These are phyloP conservation scores for Isotomurus palustris DNA, from an alignment of 2,888 invertebrate genomes.

Conservation along the genomic window DNA sequence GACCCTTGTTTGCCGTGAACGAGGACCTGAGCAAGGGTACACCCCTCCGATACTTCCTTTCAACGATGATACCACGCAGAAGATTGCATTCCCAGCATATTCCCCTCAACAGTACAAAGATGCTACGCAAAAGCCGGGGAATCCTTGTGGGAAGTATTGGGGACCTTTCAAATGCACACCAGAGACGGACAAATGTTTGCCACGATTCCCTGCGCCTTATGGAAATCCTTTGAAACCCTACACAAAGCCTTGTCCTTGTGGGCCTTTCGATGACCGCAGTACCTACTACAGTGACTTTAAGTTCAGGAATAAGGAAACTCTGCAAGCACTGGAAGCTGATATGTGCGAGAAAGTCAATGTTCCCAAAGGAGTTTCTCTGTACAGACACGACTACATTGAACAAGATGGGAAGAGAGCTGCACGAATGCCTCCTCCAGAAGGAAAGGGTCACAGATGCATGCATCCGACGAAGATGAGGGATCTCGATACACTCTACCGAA, in stretches of 20 bases:
- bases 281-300: slow-evolving; percentile 37
- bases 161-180: slow-evolving; percentile 35
- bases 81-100: slow-evolving; percentile 33
- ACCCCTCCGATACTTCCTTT: slow-evolving; percentile 29
- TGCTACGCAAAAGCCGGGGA: slow-evolving; percentile 31
- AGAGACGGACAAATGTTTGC: slow-evolving; percentile 30
- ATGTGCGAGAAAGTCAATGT: slow-evolving; percentile 22
- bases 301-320: slow-evolving; percentile 30
- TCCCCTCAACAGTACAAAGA: slow-evolving; percentile 16
- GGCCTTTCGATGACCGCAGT: slow-evolving; percentile 38
- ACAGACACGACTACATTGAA: slow-evolving; percentile 25
- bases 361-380: slow-evolving; percentile 26
- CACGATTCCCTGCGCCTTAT: slow-evolving; percentile 36
- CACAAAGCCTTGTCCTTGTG: slow-evolving; percentile 36
- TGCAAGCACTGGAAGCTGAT: slow-evolving; percentile 21
- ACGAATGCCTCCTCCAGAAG: slow-evolving; percentile 34
- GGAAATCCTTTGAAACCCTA: slow-evolving; percentile 41
- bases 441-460: slow-evolving; percentile 36
- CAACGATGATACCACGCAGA: slow-evolving; percentile 39
- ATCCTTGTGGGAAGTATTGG: slow-evolving; percentile 40
- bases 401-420: slow-evolving; percentile 38
- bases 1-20: slow-evolving; percentile 20
- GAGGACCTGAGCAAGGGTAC: slow-evolving; percentile 25
- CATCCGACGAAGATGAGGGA: slow-evolving; percentile 26
- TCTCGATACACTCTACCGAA: slow-evolving; percentile 29